Evolutionary conservation across 2,888 invertebrate species (phyloP).

Genomic region (Lydus trimaculatus): DNA sequence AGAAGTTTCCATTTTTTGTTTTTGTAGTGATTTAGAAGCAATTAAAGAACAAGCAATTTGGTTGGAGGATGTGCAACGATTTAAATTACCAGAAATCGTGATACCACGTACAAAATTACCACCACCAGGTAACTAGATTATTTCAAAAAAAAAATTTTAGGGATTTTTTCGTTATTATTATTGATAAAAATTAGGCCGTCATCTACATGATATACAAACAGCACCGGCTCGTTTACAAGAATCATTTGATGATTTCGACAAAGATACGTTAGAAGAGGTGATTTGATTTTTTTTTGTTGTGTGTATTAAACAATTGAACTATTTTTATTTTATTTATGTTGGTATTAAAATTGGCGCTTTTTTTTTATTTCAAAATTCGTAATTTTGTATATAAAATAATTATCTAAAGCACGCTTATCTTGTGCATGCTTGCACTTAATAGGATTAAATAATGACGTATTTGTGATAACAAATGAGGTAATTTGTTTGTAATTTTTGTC

Average conservation of each 20-base stretch:
- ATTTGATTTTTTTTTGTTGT: too few species aligned
- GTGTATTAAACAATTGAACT: too few species aligned
- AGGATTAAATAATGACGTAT: conserved; percentile 43
- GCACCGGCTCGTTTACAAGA: conserved; percentile 59
- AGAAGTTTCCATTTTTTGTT: conserved; percentile 17
- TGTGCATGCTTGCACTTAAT: conserved; percentile 48
- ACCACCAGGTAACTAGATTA: conserved; percentile 63
- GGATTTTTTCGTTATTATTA: conserved; percentile 5
- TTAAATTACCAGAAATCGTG: conserved; percentile 74
- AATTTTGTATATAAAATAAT: neutral
- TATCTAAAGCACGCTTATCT: conserved; percentile 50
- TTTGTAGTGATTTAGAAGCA: conserved; percentile 73
- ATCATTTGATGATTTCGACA: conserved; percentile 39
- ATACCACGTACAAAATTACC: conserved; percentile 74
- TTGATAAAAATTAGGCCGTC: conserved; percentile 38
- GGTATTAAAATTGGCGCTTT: conserved; percentile 23
- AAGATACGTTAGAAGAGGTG: conserved; percentile 41
- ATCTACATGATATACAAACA: conserved; percentile 55
- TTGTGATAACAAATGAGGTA: conserved; percentile 12
- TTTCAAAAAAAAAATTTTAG: neutral
- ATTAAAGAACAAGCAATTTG: conserved; percentile 74
- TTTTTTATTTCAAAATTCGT: conserved; percentile 10
- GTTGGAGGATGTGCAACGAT: conserved; percentile 77
- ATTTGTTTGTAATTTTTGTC: neutral
- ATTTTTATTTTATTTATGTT: too few species aligned